Evolutionary conservation across 2,797 vertebrate species (phyloP), one percentile per base, ranked within the genome.

Genomic region (Etheostoma perlongum): DNA sequence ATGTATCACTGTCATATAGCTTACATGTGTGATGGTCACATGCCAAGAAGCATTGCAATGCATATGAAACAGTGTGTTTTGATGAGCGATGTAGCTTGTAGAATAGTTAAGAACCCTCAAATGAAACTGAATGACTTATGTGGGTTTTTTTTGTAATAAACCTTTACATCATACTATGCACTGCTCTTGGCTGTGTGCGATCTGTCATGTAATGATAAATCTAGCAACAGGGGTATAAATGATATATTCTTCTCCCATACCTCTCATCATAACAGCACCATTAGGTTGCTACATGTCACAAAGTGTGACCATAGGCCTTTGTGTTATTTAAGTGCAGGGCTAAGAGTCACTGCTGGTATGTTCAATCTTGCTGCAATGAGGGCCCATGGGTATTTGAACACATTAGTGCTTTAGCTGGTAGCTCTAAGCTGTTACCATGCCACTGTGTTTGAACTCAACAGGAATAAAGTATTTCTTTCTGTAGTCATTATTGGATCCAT

Each of bases 381-480:
- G 67, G 72, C 86, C 85, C 80, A 16, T 74, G 85, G 87, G 83
- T 81, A 64, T 88, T 78, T 82, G 64, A 85, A 66, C 74, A 85
- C 79, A 85, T 89, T 85, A 88, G 79, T 72, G 84, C 69, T 78
- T 73, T 18, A 44, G 78, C 83, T 68, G 64, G 59, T 67, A 66
- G 71, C 78, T 81, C 21, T 11, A 63, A 82, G 86, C 76, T 6
- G 58, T 73, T 57, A 70, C 79, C 67, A 7, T 79, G 79, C 79
- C 71, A 77, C 83, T 67, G 67, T 75, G 79, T 87, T 84, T 88
- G 87, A 93, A 91, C 88, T 84, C 84, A 7, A 57, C 57, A 57
- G 49, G 75, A 83, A 63, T 42, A 60, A 64, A 42, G 74, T 73
- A 67, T 85, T 83, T 76, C 76, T 76, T 51, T 79, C 79, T 52